phyloP scores from a whole-genome alignment of 1,140 invertebrate genomes.

The Campoletis sonorensis region DNA sequence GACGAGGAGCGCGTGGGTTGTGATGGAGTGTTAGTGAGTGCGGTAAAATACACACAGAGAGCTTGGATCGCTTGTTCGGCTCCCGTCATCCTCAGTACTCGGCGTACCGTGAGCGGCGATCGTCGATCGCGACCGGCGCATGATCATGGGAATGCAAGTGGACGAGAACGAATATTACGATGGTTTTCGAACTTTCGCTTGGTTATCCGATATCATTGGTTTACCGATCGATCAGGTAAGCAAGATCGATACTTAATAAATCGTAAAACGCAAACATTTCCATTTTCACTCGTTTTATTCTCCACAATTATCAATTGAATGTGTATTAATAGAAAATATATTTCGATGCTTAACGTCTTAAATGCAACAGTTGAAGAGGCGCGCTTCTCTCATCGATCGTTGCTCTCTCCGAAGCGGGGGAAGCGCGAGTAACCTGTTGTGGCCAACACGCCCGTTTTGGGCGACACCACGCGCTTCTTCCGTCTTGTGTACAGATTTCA shows the following conservation, averaged over 20 bases:
- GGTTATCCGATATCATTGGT: slow-evolving; percentile 78
- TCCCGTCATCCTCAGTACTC: slow-evolving; percentile 41
- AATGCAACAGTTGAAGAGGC: background rate
- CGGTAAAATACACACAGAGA: background rate
- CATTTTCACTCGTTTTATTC: background rate
- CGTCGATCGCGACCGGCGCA: background rate
- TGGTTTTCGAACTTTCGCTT: slow-evolving; percentile 79
- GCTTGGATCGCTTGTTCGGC: background rate
- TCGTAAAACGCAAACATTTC: background rate
- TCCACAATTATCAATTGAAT: background rate
- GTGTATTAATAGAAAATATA: slow-evolving; percentile 37
- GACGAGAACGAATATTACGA: slow-evolving; percentile 74
- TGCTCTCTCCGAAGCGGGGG: background rate
- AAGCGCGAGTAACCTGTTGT: background rate
- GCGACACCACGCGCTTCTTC: background rate
- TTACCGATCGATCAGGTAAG: slow-evolving; percentile 82
- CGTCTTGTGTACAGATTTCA: background rate
- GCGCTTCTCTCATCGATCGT: slow-evolving; percentile 13
- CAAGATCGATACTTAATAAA: slow-evolving; percentile 24
- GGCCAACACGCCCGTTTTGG: background rate
- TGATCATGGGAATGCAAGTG: slow-evolving; percentile 56
- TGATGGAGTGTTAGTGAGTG: background rate
- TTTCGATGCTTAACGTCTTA: slow-evolving; percentile 23
- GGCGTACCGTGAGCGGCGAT: slow-evolving; percentile 39
- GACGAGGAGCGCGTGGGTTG: too few relatives aligned